Conservation (phyloP, 2,888 invertebrate species). For the Clitarchus hookeri region DNA sequence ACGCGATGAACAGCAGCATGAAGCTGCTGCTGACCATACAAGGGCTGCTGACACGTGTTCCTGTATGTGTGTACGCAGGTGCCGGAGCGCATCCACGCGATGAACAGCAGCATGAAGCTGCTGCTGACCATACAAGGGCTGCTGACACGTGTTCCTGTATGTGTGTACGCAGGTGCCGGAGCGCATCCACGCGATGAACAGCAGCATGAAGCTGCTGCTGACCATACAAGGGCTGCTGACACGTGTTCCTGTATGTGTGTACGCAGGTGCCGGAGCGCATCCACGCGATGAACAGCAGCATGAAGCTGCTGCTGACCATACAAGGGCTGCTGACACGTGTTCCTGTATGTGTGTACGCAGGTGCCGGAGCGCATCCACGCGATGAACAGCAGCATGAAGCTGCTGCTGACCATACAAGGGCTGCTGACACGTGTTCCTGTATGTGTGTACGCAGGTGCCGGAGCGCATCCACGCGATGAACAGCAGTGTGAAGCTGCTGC, state of each 20-base stretch:
- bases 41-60: constrained; percentile 92
- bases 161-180: constrained; percentile 74
- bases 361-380: constrained; percentile 92
- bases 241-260: constrained; percentile 66
- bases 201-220: constrained; percentile 85
- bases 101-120: constrained; percentile 91
- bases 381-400: constrained; percentile 90
- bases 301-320: constrained; percentile 89
- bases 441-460: constrained; percentile 71
- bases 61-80: constrained; percentile 65
- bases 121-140: constrained; percentile 95
- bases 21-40: constrained; percentile 91
- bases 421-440: constrained; percentile 82
- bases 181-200: constrained; percentile 92
- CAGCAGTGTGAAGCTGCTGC: constrained; percentile 83
- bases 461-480: constrained; percentile 94
- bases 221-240: constrained; percentile 96
- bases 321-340: constrained; percentile 94
- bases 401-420: constrained; percentile 92
- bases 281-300: constrained; percentile 89
- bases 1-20: constrained; percentile 91
- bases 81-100: constrained; percentile 89
- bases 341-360: constrained; percentile 52
- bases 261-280: constrained; percentile 88
- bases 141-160: constrained; percentile 85